Percentiles rank a stretch among this genome's conserved stretches.
phyloP scores from a whole-genome alignment of 2,113 vertebrate species.

The Mustelus asterias region DNA sequence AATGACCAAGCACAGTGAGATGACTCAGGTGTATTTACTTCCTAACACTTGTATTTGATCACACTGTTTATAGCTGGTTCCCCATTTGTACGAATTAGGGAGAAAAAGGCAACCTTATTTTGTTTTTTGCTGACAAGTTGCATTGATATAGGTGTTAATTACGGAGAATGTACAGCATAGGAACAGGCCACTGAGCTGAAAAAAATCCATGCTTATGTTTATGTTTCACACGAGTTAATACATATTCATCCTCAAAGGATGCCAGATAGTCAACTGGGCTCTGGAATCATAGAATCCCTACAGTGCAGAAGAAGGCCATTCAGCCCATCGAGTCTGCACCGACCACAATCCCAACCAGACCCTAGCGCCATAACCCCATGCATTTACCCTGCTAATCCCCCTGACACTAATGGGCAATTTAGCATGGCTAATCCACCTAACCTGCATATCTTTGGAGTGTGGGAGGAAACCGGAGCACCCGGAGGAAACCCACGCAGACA shows the following conservation, averaged over 20 bases:
- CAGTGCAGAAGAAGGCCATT: too few relatives aligned
- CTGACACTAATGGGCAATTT: too few relatives aligned
- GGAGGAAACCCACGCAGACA: too few relatives aligned
- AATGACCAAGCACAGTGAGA: too few relatives aligned
- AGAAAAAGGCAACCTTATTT: neutral
- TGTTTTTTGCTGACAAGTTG: neutral
- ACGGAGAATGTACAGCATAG: neutral
- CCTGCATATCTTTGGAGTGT: too few relatives aligned
- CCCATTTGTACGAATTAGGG: neutral
- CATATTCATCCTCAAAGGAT: neutral
- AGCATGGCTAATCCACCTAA: too few relatives aligned
- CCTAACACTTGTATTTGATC: neutral
- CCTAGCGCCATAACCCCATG: too few relatives aligned
- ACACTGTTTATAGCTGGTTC: neutral
- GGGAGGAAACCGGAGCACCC: too few relatives aligned
- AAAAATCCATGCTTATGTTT: neutral
- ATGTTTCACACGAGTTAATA: neutral
- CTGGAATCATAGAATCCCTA: too few relatives aligned
- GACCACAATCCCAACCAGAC: too few relatives aligned
- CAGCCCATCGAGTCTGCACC: too few relatives aligned
- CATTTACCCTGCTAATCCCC: too few relatives aligned
- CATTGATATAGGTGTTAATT: neutral
- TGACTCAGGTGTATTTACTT: neutral
- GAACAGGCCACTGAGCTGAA: neutral
- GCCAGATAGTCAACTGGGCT: neutral